These are phyloP conservation scores for Julus scandinavius DNA, from an alignment of 2,888 invertebrate species.

Conservation along the genomic window DNA sequence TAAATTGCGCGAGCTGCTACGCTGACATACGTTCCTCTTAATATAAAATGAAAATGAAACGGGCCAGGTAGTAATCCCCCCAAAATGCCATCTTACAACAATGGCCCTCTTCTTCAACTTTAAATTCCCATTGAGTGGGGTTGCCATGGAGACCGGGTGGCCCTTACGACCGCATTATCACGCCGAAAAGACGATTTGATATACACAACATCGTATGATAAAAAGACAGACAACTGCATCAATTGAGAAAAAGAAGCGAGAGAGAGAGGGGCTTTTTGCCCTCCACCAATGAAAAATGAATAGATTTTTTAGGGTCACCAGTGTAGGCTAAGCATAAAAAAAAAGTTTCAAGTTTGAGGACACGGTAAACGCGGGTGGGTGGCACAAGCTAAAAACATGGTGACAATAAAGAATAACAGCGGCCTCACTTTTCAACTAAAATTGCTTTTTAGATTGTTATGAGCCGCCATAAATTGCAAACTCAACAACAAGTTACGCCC, in stretches of 20 bases:
- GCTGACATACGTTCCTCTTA: constrained; percentile 27
- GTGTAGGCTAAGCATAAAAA: not conserved
- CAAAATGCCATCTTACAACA: constrained; percentile 27
- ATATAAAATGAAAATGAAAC: constrained; percentile 38
- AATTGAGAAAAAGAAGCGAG: not conserved
- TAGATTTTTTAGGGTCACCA: constrained; percentile 31
- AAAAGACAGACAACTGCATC: constrained; percentile 36
- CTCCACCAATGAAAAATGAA: not conserved
- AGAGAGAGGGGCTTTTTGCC: not conserved
- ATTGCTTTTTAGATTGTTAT: constrained; percentile 39
- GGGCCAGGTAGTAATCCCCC: constrained; percentile 42
- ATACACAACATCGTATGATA: constrained; percentile 15
- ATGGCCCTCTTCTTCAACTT: constrained; percentile 35
- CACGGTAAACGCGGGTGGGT: not conserved
- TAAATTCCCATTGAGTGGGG: constrained; percentile 39
- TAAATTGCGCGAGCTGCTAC: constrained; percentile 24
- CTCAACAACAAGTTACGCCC: constrained; percentile 16
- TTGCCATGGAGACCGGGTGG: constrained; percentile 21
- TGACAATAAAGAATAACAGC: constrained; percentile 4
- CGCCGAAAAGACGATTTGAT: constrained; percentile 39
- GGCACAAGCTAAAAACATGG: not conserved
- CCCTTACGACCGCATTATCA: constrained; percentile 38
- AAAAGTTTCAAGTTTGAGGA: constrained; percentile 38
- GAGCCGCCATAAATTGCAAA: constrained; percentile 1
- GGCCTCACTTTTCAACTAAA: not conserved